Conservation (phyloP, 2,888 invertebrate genomes). For the Tipula lateralis region DNA sequence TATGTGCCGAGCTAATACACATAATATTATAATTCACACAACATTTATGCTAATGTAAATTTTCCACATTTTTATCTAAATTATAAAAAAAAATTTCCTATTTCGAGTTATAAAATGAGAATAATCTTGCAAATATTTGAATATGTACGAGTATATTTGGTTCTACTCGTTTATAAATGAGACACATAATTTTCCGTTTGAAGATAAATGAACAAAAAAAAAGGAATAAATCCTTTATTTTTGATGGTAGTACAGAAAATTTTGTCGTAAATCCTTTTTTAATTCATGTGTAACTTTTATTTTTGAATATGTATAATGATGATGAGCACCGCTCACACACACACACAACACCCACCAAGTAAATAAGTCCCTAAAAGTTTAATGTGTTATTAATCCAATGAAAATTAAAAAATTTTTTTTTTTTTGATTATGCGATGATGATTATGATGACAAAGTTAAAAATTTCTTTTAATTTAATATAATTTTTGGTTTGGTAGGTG, state of each 20-base stretch:
- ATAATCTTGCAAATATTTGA: not conserved
- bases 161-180: not conserved
- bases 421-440: not conserved
- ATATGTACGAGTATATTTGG: not conserved
- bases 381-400: conserved; percentile 24
- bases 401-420: not conserved
- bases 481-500: not conserved
- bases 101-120: not conserved
- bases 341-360: not conserved
- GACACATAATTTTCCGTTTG: conserved; percentile 11
- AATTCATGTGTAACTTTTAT: conserved; percentile 19
- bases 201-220: conserved; percentile 3
- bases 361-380: conserved; percentile 11
- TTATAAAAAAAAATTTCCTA: not conserved
- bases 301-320: not conserved
- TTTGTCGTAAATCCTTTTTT: not conserved
- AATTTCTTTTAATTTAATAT: not conserved
- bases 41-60: conserved; percentile 11
- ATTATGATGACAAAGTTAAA: conserved; percentile 19
- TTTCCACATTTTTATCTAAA: conserved; percentile 1
- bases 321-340: not conserved
- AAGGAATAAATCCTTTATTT: conserved; percentile 11
- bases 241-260: not conserved
- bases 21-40: conserved; percentile 19
- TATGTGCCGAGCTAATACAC: not conserved